These are phyloP conservation scores for Romanogobio albipinnatus DNA, from an alignment of 2,113 vertebrate species.

Conservation along the genomic window DNA sequence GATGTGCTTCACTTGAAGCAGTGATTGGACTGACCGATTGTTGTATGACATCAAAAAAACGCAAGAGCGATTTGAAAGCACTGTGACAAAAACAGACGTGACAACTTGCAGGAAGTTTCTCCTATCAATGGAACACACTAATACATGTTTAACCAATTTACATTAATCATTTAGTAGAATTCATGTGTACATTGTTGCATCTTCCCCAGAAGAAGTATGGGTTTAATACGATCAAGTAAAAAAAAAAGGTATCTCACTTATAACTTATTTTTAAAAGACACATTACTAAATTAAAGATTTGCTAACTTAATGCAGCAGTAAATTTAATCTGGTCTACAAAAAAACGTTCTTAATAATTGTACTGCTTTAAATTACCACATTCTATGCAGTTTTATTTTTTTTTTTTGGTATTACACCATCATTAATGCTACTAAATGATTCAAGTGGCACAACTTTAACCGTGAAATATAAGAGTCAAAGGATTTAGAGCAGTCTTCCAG, in stretches of 20 bases:
- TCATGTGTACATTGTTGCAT: neutral
- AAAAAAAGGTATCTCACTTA: neutral
- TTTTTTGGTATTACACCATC: neutral
- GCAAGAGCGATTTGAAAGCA: too few species aligned
- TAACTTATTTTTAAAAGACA: neutral
- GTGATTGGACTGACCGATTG: too few species aligned
- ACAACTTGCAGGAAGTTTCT: neutral
- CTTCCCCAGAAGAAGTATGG: neutral
- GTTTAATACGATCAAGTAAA: neutral
- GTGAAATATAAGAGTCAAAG: neutral
- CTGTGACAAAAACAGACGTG: too few species aligned
- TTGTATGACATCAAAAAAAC: too few species aligned
- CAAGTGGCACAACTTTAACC: neutral
- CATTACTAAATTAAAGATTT: neutral
- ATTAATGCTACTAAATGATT: neutral
- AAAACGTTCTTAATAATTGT: neutral
- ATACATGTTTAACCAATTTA: neutral
- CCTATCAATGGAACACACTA: neutral
- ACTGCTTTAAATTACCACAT: neutral
- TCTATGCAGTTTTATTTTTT: neutral
- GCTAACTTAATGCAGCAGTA: neutral
- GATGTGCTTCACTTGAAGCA: too few species aligned
- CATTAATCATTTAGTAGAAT: neutral
- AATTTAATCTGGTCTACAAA: too few species aligned
- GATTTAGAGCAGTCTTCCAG: neutral